Evolutionary conservation across 1,140 invertebrate genomes (phyloP).

Genomic region (Drosophila yakuba): DNA sequence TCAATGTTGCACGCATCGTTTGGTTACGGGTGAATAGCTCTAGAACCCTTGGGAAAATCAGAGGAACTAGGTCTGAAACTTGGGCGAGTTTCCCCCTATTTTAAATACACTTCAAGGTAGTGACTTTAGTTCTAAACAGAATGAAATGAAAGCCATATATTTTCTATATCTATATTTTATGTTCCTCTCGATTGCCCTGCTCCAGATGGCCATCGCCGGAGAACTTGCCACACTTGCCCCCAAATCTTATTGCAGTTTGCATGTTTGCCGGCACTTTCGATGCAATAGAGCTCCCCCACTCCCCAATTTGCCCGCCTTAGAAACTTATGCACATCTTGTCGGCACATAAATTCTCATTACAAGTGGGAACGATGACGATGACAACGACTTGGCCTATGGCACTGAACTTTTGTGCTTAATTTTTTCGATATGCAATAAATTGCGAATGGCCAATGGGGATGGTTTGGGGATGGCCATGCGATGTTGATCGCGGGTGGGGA

Average conservation of each 20-base stretch:
- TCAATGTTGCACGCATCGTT: conserved; percentile 43
- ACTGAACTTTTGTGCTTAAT: conserved; percentile 82
- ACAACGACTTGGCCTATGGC: conserved; percentile 67
- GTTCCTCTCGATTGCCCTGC: conserved; percentile 11
- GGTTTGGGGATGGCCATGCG: neutral
- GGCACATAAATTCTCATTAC: conserved; percentile 82
- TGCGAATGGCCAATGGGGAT: conserved; percentile 56
- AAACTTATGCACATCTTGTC: conserved; percentile 61
- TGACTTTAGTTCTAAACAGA: neutral
- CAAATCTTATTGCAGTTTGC: conserved; percentile 64
- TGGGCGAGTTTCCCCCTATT: neutral
- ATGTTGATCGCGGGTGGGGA: conserved; percentile 9
- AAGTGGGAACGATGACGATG: conserved; percentile 44
- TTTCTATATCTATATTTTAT: conserved; percentile 1
- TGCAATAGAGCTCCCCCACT: neutral
- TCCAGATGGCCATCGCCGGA: conserved; percentile 2
- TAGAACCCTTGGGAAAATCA: conserved; percentile 5
- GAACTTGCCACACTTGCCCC: conserved; percentile 35
- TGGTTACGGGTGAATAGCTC: neutral
- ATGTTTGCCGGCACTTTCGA: conserved; percentile 64
- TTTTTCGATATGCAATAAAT: conserved; percentile 75
- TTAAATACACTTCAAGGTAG: neutral
- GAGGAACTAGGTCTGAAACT: neutral
- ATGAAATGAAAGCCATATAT: no score
- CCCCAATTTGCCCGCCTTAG: conserved; percentile 9